phyloP scores from a whole-genome alignment of 2,797 vertebrate genomes.

The Acrossocheilus wenchowensis region DNA sequence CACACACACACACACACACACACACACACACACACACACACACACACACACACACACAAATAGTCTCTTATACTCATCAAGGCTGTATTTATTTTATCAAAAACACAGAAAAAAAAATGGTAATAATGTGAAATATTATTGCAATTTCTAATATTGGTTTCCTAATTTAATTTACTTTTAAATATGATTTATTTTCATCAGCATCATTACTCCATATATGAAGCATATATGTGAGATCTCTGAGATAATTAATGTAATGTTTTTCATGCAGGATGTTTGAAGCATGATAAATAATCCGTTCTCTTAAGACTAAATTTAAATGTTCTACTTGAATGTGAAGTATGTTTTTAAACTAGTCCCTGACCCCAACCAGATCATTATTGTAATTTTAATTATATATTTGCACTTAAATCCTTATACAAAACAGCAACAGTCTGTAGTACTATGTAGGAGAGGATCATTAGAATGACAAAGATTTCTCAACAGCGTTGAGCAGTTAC shows the following conservation, averaged over 20 bases:
- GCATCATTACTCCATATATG: background rate
- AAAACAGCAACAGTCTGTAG: background rate
- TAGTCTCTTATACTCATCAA: too few relatives aligned
- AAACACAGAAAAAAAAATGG: too few relatives aligned
- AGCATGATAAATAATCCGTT: background rate
- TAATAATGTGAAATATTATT: too few relatives aligned
- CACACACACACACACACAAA: too few relatives aligned
- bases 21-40: too few relatives aligned
- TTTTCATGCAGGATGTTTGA: background rate
- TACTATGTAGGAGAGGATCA: conserved; percentile 11
- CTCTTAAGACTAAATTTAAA: background rate
- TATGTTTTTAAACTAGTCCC: background rate
- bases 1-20: too few relatives aligned
- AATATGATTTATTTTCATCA: background rate
- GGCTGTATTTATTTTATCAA: background rate
- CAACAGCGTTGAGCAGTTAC: background rate
- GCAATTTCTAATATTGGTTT: too few relatives aligned
- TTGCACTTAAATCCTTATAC: background rate
- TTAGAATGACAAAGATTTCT: background rate
- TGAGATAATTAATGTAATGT: background rate
- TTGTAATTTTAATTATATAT: background rate
- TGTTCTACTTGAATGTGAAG: background rate
- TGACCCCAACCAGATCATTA: background rate
- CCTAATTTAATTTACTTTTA: background rate
- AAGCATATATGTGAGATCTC: background rate